Conservation (phyloP, 2,888 invertebrate species). For the Lithophane semibrunnea region DNA sequence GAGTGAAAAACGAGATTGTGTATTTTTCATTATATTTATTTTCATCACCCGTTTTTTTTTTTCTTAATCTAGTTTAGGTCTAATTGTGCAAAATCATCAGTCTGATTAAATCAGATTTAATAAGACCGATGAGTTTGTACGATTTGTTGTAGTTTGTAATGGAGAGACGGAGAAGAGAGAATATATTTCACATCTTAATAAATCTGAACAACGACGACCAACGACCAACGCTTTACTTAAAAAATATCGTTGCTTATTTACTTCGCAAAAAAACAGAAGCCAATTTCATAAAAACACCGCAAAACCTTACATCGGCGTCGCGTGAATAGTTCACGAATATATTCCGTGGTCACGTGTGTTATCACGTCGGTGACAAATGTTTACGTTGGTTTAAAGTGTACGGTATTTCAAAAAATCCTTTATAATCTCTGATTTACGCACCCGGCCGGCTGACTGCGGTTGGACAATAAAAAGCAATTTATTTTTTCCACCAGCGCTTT, state of each 20-base stretch:
- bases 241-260: not conserved
- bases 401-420: slow-evolving; percentile 81
- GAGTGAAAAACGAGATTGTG: slow-evolving; percentile 19
- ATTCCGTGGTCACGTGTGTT: slow-evolving; percentile 69
- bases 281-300: not conserved
- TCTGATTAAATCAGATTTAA: not conserved
- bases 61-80: not conserved
- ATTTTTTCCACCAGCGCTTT: slow-evolving; percentile 84
- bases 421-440: slow-evolving; percentile 87
- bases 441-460: slow-evolving; percentile 77
- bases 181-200: not conserved
- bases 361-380: slow-evolving; percentile 78
- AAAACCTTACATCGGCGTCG: not conserved
- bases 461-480: slow-evolving; percentile 88
- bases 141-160: not conserved
- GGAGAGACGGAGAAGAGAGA: not conserved
- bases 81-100: not conserved
- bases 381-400: slow-evolving; percentile 79
- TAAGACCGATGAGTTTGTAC: too few relatives aligned
- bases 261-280: not conserved
- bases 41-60: not conserved
- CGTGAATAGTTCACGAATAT: slow-evolving; percentile 49
- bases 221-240: too few relatives aligned
- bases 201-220: not conserved
- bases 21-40: slow-evolving; percentile 5